phyloP scores from a whole-genome alignment of 2,888 invertebrate species.

The Sinopyrophorus schimmeli region DNA sequence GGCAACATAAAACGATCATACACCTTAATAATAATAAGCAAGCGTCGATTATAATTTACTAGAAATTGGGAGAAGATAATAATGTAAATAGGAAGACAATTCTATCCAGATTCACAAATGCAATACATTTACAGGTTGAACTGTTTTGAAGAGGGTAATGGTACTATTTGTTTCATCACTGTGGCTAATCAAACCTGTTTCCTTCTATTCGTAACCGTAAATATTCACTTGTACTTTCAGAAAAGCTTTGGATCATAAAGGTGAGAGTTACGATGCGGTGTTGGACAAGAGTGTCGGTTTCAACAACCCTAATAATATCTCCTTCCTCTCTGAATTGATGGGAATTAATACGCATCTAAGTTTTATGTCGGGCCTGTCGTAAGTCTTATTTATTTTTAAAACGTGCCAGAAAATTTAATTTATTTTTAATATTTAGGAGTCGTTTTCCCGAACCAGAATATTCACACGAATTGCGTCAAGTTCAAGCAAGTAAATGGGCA shows the following conservation, averaged over 20 bases:
- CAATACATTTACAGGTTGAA: slow-evolving; percentile 29
- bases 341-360: slow-evolving; percentile 73
- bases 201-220: background rate
- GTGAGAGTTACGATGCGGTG: slow-evolving; percentile 78
- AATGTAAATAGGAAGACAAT: too few relatives aligned
- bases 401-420: background rate
- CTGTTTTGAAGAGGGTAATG: slow-evolving; percentile 2
- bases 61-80: too few relatives aligned
- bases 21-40: too few relatives aligned
- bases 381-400: slow-evolving; percentile 42
- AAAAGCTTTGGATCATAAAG: slow-evolving; percentile 79
- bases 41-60: too few relatives aligned
- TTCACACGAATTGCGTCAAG: slow-evolving; percentile 81
- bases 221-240: slow-evolving; percentile 57
- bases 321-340: slow-evolving; percentile 76
- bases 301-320: slow-evolving; percentile 87
- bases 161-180: slow-evolving; percentile 2
- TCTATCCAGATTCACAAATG: slow-evolving; percentile 37
- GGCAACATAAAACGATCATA: too few relatives aligned
- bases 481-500: slow-evolving; percentile 93
- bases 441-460: slow-evolving; percentile 80
- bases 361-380: slow-evolving; percentile 73
- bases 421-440: slow-evolving; percentile 57
- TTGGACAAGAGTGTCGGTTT: slow-evolving; percentile 83
- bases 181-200: background rate